Conservation (phyloP, 2,113 vertebrate species). For the Corythoichthys haematopterus region DNA sequence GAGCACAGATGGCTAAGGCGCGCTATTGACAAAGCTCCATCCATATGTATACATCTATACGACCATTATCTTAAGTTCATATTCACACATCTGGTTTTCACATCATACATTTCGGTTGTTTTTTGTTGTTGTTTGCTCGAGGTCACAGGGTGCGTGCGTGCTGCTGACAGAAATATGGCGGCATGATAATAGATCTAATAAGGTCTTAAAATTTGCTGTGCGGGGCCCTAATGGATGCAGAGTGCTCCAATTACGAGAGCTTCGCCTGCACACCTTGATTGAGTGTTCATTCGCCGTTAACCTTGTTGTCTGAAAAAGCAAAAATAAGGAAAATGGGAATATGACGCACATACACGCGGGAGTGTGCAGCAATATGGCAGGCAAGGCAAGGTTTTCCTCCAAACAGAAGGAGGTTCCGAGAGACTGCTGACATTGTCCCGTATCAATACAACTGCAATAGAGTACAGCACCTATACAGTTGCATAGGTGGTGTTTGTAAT, state of each 20-base stretch:
- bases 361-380: neutral
- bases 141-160: slow-evolving; percentile 22
- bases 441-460: too few species aligned
- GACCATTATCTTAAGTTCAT: slow-evolving; percentile 32
- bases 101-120: neutral
- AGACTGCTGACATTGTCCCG: too few species aligned
- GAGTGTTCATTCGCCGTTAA: slow-evolving; percentile 31
- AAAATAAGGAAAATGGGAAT: slow-evolving; percentile 4
- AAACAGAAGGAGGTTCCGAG: neutral
- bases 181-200: slow-evolving; percentile 41
- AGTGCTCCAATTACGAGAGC: slow-evolving; percentile 53
- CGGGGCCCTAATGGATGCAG: slow-evolving; percentile 54
- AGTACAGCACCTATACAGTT: too few species aligned
- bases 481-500: too few species aligned
- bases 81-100: slow-evolving; percentile 28
- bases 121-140: slow-evolving; percentile 4
- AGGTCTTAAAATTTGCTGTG: slow-evolving; percentile 35
- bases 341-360: slow-evolving; percentile 4
- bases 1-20: slow-evolving; percentile 59
- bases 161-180: slow-evolving; percentile 31
- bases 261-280: slow-evolving; percentile 26
- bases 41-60: slow-evolving; percentile 56
- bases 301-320: slow-evolving; percentile 21
- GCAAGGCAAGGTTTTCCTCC: neutral
- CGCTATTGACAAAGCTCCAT: slow-evolving; percentile 54